phyloP scores from a whole-genome alignment of 1,140 invertebrate species.

The Hirudo medicinalis region DNA sequence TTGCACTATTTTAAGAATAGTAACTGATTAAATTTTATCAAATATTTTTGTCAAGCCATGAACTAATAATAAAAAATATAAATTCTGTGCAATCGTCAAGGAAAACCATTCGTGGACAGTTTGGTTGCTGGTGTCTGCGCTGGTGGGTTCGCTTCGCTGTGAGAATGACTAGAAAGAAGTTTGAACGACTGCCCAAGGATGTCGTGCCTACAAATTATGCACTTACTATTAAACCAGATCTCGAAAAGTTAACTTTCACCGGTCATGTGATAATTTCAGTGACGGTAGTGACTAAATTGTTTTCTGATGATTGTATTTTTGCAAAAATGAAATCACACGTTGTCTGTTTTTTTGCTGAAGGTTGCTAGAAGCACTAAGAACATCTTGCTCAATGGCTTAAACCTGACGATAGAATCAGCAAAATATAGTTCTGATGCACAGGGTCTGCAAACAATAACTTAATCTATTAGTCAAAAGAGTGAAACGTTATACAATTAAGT shows the following conservation, averaged over 20 bases:
- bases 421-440: not conserved
- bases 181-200: conserved; percentile 62
- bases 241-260: conserved; percentile 63
- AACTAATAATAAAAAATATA: no score
- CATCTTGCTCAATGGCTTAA: conserved; percentile 23
- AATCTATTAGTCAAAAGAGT: not conserved
- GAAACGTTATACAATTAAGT: not conserved
- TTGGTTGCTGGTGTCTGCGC: no score
- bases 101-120: no score
- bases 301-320: not conserved
- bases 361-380: conserved; percentile 17
- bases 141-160: no score
- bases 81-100: no score
- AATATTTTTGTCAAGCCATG: no score
- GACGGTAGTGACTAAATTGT: conserved; percentile 51
- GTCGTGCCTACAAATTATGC: conserved; percentile 68
- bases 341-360: conserved; percentile 19
- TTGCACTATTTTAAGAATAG: no score
- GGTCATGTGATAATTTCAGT: conserved; percentile 64
- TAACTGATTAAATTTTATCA: no score
- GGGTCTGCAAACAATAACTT: not conserved
- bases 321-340: not conserved
- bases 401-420: conserved; percentile 18
- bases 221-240: conserved; percentile 62
- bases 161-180: conserved; percentile 32